Evolutionary conservation across 2,888 invertebrate genomes (phyloP), one percentile per base, ranked within the genome.

Genomic region (Diadromus collaris): DNA sequence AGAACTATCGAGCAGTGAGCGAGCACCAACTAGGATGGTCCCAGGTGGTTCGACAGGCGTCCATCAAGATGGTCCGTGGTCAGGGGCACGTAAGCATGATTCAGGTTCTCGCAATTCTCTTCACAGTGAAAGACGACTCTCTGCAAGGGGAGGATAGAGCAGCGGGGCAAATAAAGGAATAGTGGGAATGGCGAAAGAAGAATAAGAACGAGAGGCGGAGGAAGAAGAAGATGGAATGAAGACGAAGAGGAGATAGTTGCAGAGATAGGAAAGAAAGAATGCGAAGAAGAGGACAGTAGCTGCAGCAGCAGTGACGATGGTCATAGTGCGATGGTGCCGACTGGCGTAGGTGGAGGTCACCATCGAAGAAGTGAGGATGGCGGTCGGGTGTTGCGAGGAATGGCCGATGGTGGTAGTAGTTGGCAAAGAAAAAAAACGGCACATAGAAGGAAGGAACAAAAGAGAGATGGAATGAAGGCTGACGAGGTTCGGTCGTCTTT

Each of bases 21-120:
- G 64, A 73, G 64, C 32, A 54, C 72, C 64, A 64, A 34, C 60
- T 51, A 60, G 64, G 74, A 54, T 58, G 81, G 58, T 84, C 83
- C 83, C 85, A 79, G 65, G 86, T 82, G 85, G 80, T 76, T 83
- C 82, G 85, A 80, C 84, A 81, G 83, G 82, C 83, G 86, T 85
- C 84, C 82, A 80, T 86, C 85, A 85, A 82, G 69, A 76, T 81
- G 80, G 72, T 38, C 41, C 46, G 74, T 61, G 67, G 58, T 72
- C 67, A 79, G 64, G 73, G 79, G 79, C 80, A 80, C 77, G 79
- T 73, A 78, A 79, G 72, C 32, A 63, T 58, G 77, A 74, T 78
- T 21, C 74, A 71, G 68, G 78, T 27, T 73, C 41, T 24, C 44
- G 44, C 41, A 56, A 44, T 44, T 65, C 44, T 73, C 54, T 19